phyloP scores from a whole-genome alignment of 1,140 invertebrate species.

The Drosophila seguyi region DNA sequence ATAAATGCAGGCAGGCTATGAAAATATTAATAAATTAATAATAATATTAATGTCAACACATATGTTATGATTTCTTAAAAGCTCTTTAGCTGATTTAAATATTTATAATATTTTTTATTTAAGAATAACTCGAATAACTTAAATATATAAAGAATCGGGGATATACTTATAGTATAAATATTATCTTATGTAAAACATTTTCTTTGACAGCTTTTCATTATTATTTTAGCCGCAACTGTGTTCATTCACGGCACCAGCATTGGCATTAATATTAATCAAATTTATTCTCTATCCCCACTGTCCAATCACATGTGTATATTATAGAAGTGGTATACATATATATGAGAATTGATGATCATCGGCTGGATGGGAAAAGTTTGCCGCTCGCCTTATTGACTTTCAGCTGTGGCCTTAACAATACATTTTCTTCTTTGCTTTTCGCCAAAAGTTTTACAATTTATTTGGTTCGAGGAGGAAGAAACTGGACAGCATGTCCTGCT shows the following conservation, averaged over 20 bases:
- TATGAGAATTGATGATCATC: constrained; percentile 63
- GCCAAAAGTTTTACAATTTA: constrained; percentile 67
- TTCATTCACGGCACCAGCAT: constrained; percentile 5
- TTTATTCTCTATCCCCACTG: constrained; percentile 44
- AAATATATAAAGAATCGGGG: background rate
- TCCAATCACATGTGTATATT: constrained; percentile 27
- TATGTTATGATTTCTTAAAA: background rate
- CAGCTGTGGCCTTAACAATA: constrained; percentile 58
- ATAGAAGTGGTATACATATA: constrained; percentile 2
- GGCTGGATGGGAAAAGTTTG: constrained; percentile 59
- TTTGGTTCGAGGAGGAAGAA: constrained; percentile 9
- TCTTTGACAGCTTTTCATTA: background rate
- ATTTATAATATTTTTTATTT: background rate
- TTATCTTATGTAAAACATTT: background rate
- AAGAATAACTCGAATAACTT: background rate
- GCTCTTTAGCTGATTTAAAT: background rate
- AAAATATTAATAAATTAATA: no score
- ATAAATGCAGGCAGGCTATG: background rate
- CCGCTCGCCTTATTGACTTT: constrained; percentile 69
- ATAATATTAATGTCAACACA: background rate
- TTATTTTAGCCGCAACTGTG: background rate
- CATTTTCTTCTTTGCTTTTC: constrained; percentile 33
- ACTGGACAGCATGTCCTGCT: constrained; percentile 49
- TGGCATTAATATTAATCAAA: constrained; percentile 76
- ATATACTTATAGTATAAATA: background rate